Evolutionary conservation across 2,888 invertebrate species (phyloP).

Genomic region (Xiphydria camelus): DNA sequence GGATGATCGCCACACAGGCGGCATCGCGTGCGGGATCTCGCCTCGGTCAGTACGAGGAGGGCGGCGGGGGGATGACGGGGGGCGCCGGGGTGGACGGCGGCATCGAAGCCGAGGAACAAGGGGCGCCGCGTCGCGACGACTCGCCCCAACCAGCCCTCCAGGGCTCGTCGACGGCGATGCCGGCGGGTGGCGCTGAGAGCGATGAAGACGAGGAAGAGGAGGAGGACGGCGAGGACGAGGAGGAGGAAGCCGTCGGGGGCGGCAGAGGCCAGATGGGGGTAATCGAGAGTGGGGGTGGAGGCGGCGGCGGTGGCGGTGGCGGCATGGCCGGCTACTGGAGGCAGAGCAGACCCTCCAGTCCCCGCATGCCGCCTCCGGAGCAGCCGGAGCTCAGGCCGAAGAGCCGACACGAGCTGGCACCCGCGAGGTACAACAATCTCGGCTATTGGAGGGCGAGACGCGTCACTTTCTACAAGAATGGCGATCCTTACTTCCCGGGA

Average conservation of each 20-base stretch:
- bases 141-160: conserved; percentile 43
- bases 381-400: conserved; percentile 62
- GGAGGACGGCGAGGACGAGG: conserved; percentile 32
- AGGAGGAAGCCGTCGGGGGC: conserved; percentile 31
- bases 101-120: conserved; percentile 57
- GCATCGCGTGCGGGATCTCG: conserved; percentile 42
- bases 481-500: conserved; percentile 89
- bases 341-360: conserved; percentile 60
- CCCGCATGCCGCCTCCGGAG: conserved; percentile 62
- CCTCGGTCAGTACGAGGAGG: conserved; percentile 40
- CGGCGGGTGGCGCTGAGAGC: conserved; percentile 30
- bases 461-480: conserved; percentile 91
- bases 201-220: conserved; percentile 22
- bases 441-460: conserved; percentile 86
- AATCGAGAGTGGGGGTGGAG: conserved; percentile 49
- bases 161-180: conserved; percentile 31
- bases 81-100: conserved; percentile 57
- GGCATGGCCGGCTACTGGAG: conserved; percentile 59
- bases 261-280: conserved; percentile 19
- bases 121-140: conserved; percentile 58
- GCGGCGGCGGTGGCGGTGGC: conserved; percentile 59
- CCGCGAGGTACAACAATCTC: conserved; percentile 72
- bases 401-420: conserved; percentile 63
- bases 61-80: conserved; percentile 42
- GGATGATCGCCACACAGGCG: conserved; percentile 45